Base-by-base conservation (phyloP, 2,797 vertebrate species). In the Tenualosa ilisha region DNA sequence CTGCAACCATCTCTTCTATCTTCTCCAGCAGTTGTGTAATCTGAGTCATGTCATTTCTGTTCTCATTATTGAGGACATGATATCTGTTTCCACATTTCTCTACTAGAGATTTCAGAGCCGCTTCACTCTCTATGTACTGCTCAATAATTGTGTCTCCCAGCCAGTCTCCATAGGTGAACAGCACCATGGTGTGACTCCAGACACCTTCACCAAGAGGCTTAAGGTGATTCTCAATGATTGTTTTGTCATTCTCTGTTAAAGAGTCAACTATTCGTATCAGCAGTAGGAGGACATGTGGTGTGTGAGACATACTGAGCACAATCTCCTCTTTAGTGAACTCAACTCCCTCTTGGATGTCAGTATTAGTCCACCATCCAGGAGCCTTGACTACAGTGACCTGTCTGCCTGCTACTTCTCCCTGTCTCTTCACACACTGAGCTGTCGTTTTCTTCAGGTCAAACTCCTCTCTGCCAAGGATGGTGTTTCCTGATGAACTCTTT, bases 21-120 rank as follows among this genome's bases (percentile, higher is more conserved):
- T 72, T 72, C 65, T 72, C 65, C 13, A 72, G 3, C 13, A 72
- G 65, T 0, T 37, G 26, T 72, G 31, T 17, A 31, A 72, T 31
- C 65, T 40, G 65, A 50, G 49, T 50, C 49, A 9, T 50, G 20
- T 31, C 11, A 40, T 40, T 12, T 0, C 11, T 72, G 26, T 40
- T 72, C 26, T 37, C 5, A 40, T 40, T 72, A 31, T 40, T 40
- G 31, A 72, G 31, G 9, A 72, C 11, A 13, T 40, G 31, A 17
- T 37, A 72, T 72, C 65, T 72, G 65, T 72, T 72, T 5, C 31
- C 65, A 72, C 65, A 72, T 72, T 31, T 72, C 31, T 37, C 65
- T 17, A 72, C 0, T 31, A 72, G 26, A 31, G 11, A 5, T 6
- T 15, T 4, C 4, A 72, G 31, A 1, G 31, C 31, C 13, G 3